Base-by-base conservation (phyloP, 2,888 invertebrate genomes). In the Euplagia quadripunctaria region DNA sequence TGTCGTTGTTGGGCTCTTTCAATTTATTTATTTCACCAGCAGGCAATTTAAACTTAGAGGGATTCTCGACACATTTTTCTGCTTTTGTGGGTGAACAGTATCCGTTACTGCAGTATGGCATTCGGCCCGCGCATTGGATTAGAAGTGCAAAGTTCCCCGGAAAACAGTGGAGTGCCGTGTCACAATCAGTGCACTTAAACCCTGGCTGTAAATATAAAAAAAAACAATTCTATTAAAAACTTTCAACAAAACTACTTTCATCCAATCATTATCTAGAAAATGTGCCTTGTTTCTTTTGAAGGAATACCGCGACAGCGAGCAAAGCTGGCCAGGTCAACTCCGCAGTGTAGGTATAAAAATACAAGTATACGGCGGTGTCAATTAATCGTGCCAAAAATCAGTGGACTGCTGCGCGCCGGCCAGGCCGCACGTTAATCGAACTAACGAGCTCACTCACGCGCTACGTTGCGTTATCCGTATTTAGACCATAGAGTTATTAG, bases 71-170 rank as follows among this genome's bases (percentile, higher is more conserved):
- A 66, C 88, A 89, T 68, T 83, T 85, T 7, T 80, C 80, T 0
- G 81, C 80, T 75, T 83, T 82, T 8, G 73, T 70, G 49, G 81
- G 74, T 14, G 88, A 85, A 66, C 88, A 89, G 16, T 83, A 85
- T 9, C 88, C 89, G 43, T 86, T 86, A 51, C 84, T 79, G 73
- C 88, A 89, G 76, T 80, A 84, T 4, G 86, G 86, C 58, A 86
- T 82, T 8, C 80, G 76, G 0, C 87, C 87, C 20, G 82, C 81
- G 71, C 89, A 89, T 63, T 88, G 80, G 0, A 87, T 84, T 51
- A 86, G 71, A 20, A 89, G 79, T 6, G 85, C 88, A 31, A 82
- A 82, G 66, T 87, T 87, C 12, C 84, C 85, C 6, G 82, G 76
- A 77, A 84, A 87, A 78, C 88, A 88, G 76, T 87, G 89, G 5